Base-by-base conservation (phyloP, 2,113 vertebrate genomes). In the Entelurus aequoreus region DNA sequence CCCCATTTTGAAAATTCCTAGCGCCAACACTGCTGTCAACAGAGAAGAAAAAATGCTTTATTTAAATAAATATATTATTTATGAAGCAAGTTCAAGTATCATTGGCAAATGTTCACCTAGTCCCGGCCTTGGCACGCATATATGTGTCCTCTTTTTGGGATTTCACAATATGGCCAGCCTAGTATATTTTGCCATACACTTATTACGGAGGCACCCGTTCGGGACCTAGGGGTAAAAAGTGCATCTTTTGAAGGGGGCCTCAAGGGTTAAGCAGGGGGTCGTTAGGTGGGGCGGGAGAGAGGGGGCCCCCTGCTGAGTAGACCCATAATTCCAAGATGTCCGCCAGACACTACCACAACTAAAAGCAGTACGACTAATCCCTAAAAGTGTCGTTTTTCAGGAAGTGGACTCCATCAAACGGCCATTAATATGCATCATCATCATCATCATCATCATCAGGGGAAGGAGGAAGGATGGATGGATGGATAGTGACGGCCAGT, bases 141-240 rank as follows among this genome's bases (percentile, higher is more conserved):
- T n/a, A n/a, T n/a, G n/a, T n/a, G n/a, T n/a, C n/a, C n/a, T n/a
- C n/a, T n/a, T n/a, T n/a, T n/a, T n/a, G n/a, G n/a, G n/a, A n/a
- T n/a, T n/a, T n/a, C n/a, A n/a, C n/a, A n/a, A n/a, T n/a, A n/a
- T n/a, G n/a, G n/a, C n/a, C n/a, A n/a, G n/a, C n/a, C n/a, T n/a
- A n/a, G 19, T 19, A 19, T 19, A 2, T 19, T 28, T 28, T 28
- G 28, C 28, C 28, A 28, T 28, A 87, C 83, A 82, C 86, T 85
- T 86, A 62, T 79, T 64, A 86, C 76, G 77, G 77, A 89, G 68
- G 76, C 66, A 66, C 21, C 65, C 73, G 53, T 62, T 65, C 59
- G 81, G 62, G 72, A 67, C 63, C 59, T 68, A 60, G 60, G 71
- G 72, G 40, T 42, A 42, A 42, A 42, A 9, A 9, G 40, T 42